Evolutionary conservation across 2,113 vertebrate species (phyloP), one percentile per base, ranked within the genome.

Genomic region (Aegypius monachus): DNA sequence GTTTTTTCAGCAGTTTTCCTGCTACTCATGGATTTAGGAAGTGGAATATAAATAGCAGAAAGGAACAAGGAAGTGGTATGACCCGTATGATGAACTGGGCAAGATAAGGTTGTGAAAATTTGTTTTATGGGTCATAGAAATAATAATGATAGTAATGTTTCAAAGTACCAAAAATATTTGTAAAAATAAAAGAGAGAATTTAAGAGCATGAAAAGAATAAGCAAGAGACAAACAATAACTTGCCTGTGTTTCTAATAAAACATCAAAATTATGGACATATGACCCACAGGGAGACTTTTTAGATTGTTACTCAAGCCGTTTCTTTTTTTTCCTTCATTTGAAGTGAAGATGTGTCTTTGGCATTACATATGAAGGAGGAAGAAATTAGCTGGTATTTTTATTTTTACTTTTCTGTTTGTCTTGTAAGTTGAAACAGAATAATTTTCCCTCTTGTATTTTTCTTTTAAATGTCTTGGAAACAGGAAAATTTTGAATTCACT

Each of bases 81-180:
- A 48, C 43, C 31, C 29, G 2, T 56, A 6, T 27, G 20, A 65
- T 53, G 81, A 73, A 87, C 88, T 81, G 31, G 13, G 38, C 88
- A 26, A 58, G 59, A 93, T 75, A 81, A 86, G 42, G 23, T 27
- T 14, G 61, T 87, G 66, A 80, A 93, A 87, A 66, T 63, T 18
- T 53, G 50, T 84, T 92, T 94, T 88, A 75, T 70, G 92, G 82
- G 38, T 96, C 95, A 55, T 71, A 45, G 32, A 86, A 78, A 74
- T 74, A 81, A 47, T 75, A 75, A 87, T 18, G 18, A 52, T 12
- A 65, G 22, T 58, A 85, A 90, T 70, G 65, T 91, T 91, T 95
- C 95, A 56, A 74, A 90, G 93, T 91, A 97, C 98, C 98, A 98
- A 98, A 98, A 98, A 98, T 96, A 67, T 12, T 66, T 94, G 78